These are phyloP conservation scores for Bubo bubo DNA, from an alignment of 2,113 vertebrate species.

Conservation along the genomic window DNA sequence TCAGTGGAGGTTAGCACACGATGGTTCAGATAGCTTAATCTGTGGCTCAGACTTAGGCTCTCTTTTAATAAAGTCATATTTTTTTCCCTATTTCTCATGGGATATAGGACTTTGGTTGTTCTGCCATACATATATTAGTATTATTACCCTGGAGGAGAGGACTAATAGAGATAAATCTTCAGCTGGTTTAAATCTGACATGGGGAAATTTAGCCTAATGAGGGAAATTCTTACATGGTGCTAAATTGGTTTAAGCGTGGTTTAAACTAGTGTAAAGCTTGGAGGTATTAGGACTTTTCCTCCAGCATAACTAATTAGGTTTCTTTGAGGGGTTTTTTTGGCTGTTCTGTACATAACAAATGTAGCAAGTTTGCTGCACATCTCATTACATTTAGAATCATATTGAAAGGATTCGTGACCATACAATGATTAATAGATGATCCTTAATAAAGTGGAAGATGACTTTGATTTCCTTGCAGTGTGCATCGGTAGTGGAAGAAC, in stretches of 20 bases:
- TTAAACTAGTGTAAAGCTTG: conserved; percentile 1
- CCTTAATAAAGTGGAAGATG: not conserved
- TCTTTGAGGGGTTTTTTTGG: not conserved
- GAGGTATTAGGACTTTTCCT: conserved; percentile 13
- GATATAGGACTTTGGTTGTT: not conserved
- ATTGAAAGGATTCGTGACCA: not conserved
- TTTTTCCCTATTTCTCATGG: not conserved
- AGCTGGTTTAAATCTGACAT: not conserved
- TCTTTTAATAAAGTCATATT: not conserved
- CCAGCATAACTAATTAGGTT: not conserved
- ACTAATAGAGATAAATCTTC: not conserved
- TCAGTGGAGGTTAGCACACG: not conserved
- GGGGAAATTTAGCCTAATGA: not conserved
- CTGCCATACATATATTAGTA: not conserved
- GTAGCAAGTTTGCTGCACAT: not conserved
- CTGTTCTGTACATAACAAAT: not conserved
- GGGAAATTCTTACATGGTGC: not conserved
- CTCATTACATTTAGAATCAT: not conserved
- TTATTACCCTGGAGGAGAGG: not conserved
- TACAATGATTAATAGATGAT: not conserved
- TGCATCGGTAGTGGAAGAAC: not conserved
- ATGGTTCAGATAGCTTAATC: not conserved
- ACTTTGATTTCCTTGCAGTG: not conserved
- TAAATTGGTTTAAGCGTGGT: conserved; percentile 28
- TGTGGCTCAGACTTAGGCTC: not conserved